Conservation (phyloP, 1,140 invertebrate species). For the Monomorium pharaonis region DNA sequence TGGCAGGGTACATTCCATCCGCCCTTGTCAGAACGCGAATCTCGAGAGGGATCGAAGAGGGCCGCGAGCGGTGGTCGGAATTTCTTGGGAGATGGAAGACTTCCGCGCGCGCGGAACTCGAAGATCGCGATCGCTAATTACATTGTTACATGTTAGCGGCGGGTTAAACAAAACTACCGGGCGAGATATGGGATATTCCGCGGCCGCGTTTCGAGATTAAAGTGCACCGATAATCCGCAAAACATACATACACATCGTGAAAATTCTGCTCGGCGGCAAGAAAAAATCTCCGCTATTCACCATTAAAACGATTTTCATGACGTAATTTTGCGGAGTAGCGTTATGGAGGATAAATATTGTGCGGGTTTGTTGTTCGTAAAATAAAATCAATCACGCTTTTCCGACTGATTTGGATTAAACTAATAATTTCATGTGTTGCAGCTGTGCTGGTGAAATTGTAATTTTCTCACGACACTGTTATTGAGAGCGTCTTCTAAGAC, state of each 20-base stretch:
- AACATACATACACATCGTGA: constrained; percentile 1
- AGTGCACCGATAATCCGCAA: constrained; percentile 20
- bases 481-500: background rate
- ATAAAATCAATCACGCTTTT: constrained; percentile 3
- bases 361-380: background rate
- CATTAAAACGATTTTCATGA: background rate
- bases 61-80: background rate
- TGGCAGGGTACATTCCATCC: background rate
- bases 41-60: background rate
- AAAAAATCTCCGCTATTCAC: background rate
- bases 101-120: constrained; percentile 4
- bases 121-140: constrained; percentile 54
- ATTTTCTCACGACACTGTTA: background rate
- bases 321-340: background rate
- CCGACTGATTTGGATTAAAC: background rate
- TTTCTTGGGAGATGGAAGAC: constrained; percentile 48
- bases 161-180: constrained; percentile 33
- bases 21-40: background rate
- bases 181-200: constrained; percentile 22
- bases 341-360: background rate
- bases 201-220: constrained; percentile 48
- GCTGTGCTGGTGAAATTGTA: background rate
- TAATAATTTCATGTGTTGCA: background rate
- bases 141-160: constrained; percentile 50
- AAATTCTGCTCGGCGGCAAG: background rate